Conservation (phyloP, 2,797 vertebrate species). For the Hypotaenidia okinawae region DNA sequence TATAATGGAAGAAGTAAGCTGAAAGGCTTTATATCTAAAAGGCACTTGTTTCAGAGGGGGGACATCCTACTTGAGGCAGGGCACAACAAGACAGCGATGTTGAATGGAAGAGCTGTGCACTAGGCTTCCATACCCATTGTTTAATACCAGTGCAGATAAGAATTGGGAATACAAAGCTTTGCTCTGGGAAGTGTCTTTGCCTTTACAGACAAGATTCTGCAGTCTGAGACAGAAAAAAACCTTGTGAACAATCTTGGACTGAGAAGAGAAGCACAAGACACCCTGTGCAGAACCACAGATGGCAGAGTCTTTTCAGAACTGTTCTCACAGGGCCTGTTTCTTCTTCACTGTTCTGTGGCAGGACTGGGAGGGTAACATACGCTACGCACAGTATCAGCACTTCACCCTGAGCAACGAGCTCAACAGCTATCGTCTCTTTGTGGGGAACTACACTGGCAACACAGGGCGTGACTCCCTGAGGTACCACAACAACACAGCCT, state of each 20-base stretch:
- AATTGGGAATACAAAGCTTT: background rate
- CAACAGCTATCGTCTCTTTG: slow-evolving; percentile 94
- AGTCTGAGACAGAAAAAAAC: background rate
- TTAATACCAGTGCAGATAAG: background rate
- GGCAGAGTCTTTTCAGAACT: background rate
- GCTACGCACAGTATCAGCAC: slow-evolving; percentile 88
- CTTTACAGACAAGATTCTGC: background rate
- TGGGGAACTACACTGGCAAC: slow-evolving; percentile 91
- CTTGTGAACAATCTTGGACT: fast-evolving
- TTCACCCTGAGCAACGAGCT: slow-evolving; percentile 89
- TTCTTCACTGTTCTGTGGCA: slow-evolving; percentile 39
- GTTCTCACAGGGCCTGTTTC: background rate
- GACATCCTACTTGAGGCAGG: background rate
- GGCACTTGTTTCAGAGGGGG: background rate
- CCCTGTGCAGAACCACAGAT: too few species aligned
- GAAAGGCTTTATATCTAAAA: background rate
- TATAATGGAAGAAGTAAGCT: background rate
- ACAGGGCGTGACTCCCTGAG: slow-evolving; percentile 87
- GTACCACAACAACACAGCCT: slow-evolving; percentile 98
- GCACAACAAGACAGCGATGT: background rate
- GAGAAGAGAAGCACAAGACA: background rate
- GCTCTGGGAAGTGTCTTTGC: background rate
- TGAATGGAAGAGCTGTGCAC: background rate
- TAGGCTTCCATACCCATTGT: background rate
- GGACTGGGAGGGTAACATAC: slow-evolving; percentile 91